Base-by-base conservation (phyloP, 2,113 vertebrate genomes). In the Carettochelys insculpta region DNA sequence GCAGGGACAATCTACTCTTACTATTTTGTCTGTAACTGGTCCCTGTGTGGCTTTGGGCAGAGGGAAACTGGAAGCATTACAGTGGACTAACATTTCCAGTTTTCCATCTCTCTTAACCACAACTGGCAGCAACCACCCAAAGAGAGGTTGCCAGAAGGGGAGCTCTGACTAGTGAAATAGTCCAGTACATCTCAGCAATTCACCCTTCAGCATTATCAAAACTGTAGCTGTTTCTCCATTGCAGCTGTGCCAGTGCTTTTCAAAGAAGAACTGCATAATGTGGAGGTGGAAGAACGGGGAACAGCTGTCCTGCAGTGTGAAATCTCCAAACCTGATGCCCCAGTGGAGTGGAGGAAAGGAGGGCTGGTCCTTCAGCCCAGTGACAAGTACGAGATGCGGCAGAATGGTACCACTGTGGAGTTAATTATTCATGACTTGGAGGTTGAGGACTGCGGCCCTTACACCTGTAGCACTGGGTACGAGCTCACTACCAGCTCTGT, bases 261-360 rank as follows among this genome's bases (percentile, higher is more conserved):
- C 96, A 97, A 87, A 25, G 97, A 97, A 95, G 98, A 98, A 85
- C 97, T 99, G 90, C 96, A 96, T 85, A 99, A 98, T 43, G 94
- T 98, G 53, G 98, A 98, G 29, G 84, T 98, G 10, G 88, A 98
- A 83, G 98, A 99, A 89, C 98, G 98, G 68, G 98, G 98, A 83
- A 97, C 96, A 12, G 91, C 98, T 4, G 93, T 97, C 24, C 90
- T 99, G 75, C 87, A 14, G 89, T 99, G 99, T 79, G 98, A 99
- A 94, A 91, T 99, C 87, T 99, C 98, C 90, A 98, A 97, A 87
- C 96, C 97, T 0, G 90, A 96, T 0, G 90, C 97, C 58, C 96
- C 86, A 0, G 97, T 99, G 29, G 98, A 99, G 96, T 99, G 99
- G 99, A 97, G 98, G 75, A 99, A 99, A 96, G 98, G 98, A 86